Conservation (phyloP, 2,113 vertebrate genomes). For the Oryzias javanicus region DNA sequence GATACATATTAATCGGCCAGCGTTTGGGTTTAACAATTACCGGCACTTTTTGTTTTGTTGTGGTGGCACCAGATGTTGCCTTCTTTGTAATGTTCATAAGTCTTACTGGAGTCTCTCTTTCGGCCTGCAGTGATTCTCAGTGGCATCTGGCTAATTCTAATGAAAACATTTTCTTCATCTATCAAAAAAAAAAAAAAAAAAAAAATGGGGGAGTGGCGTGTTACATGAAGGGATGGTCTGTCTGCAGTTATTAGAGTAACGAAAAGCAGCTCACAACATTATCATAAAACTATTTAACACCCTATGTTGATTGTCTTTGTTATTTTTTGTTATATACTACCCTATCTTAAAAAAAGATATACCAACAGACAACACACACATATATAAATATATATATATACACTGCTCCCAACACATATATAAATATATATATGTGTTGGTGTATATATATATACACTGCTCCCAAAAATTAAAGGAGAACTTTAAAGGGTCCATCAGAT, state of each 20-base stretch:
- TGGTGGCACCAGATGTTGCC: conserved; percentile 57
- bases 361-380: too few relatives aligned
- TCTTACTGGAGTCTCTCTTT: conserved; percentile 38
- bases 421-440: too few relatives aligned
- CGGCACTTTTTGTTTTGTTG: conserved; percentile 39
- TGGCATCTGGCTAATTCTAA: conserved; percentile 49
- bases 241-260: conserved; percentile 53
- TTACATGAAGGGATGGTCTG: conserved; percentile 49
- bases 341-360: too few relatives aligned
- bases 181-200: conserved; percentile 6
- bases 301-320: not conserved
- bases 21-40: conserved; percentile 33
- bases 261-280: conserved; percentile 27
- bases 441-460: too few relatives aligned
- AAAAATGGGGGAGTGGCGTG: too few relatives aligned
- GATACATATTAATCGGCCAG: conserved; percentile 28
- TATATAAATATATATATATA: too few relatives aligned
- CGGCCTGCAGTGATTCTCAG: conserved; percentile 29
- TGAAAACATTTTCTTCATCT: conserved; percentile 47
- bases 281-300: not conserved
- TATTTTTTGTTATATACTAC: too few relatives aligned
- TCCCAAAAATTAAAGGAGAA: too few relatives aligned
- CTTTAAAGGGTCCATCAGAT: too few relatives aligned
- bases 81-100: conserved; percentile 44
- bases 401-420: too few relatives aligned